These are phyloP conservation scores for Pogonocichla stellata DNA, from an alignment of 2,113 vertebrate species.

Conservation along the genomic window DNA sequence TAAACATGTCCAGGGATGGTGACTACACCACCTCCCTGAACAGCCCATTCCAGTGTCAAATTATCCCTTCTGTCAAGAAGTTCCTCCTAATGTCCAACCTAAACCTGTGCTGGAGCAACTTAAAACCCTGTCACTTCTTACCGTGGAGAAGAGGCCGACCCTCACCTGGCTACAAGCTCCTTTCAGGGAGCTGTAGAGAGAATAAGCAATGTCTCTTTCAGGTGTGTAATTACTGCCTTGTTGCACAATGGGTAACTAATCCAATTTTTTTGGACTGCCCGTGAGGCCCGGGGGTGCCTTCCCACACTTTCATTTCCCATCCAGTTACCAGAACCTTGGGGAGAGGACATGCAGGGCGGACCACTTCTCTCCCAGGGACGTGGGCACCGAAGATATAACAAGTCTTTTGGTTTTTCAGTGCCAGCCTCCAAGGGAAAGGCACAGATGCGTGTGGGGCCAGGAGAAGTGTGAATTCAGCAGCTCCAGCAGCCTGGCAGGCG, in stretches of 20 bases:
- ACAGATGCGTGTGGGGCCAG: too few species aligned
- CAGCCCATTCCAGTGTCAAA: background rate
- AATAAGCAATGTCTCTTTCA: background rate
- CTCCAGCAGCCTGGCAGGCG: fast-evolving
- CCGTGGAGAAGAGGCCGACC: background rate
- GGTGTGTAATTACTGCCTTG: background rate
- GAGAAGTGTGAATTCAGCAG: background rate
- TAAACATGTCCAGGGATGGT: too few species aligned
- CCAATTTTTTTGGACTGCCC: background rate
- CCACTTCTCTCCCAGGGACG: background rate
- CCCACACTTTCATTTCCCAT: too few species aligned
- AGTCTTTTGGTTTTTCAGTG: too few species aligned
- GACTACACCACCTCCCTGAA: background rate
- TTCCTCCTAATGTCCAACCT: background rate
- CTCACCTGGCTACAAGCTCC: background rate
- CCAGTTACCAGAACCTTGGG: too few species aligned
- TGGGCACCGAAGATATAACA: fast-evolving
- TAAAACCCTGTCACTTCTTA: background rate
- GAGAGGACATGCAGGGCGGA: fast-evolving
- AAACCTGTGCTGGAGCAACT: fast-evolving
- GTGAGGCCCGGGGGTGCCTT: fast-evolving
- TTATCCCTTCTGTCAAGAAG: background rate
- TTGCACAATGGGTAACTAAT: background rate
- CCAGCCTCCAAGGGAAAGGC: fast-evolving
- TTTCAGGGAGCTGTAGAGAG: background rate